Evolutionary conservation across 2,888 invertebrate species (phyloP).

Genomic region (Eremobia ochroleuca): DNA sequence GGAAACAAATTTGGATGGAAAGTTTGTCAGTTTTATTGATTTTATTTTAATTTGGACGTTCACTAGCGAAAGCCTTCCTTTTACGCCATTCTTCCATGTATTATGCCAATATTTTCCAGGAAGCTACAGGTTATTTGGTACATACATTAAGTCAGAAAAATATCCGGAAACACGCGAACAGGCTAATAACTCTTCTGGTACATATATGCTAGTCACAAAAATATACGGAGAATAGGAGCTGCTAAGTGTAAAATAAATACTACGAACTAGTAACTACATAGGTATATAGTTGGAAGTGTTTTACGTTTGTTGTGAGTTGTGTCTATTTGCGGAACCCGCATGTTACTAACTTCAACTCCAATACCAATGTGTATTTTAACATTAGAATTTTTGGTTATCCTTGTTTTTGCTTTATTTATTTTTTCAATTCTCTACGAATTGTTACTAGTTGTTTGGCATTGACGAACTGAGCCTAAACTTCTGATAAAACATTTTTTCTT

Average conservation of each 20-base stretch:
- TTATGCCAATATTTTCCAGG: no score
- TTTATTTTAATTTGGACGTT: no score
- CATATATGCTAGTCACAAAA: no score
- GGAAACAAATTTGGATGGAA: no score
- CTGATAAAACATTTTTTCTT: background rate
- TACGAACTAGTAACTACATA: background rate
- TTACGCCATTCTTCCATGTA: no score
- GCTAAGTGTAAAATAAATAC: background rate
- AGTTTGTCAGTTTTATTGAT: no score
- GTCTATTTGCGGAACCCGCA: conserved; percentile 30
- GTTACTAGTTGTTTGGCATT: no score
- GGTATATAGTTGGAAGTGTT: background rate
- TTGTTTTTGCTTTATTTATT: no score
- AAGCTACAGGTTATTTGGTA: background rate
- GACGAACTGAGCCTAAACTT: background rate
- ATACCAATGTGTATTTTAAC: background rate
- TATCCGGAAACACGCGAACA: background rate
- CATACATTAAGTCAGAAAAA: background rate
- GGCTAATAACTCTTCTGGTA: no score
- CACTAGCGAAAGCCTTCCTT: no score
- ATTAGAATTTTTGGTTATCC: background rate
- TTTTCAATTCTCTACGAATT: background rate
- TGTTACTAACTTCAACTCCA: conserved; percentile 10
- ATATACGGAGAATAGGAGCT: background rate
- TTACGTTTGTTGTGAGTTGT: background rate